Conservation (phyloP, 2,113 vertebrate species). For the Toxotes chatareus region DNA sequence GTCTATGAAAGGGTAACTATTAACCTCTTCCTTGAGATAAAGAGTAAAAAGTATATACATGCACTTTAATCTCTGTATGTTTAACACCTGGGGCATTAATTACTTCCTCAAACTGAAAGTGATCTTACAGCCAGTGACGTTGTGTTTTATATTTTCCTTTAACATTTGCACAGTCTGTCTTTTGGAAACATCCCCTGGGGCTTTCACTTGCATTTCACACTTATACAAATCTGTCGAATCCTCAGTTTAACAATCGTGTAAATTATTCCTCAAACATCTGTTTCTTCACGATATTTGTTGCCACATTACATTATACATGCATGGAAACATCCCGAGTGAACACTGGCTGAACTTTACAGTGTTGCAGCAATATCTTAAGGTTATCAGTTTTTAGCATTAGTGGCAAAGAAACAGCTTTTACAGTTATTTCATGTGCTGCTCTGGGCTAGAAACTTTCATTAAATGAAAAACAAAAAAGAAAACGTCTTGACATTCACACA, state of each 20-base stretch:
- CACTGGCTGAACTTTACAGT: constrained; percentile 1
- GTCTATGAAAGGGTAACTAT: constrained; percentile 18
- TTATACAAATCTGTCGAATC: neutral
- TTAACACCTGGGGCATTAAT: neutral
- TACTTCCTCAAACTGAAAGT: neutral
- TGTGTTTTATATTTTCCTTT: neutral
- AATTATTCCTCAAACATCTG: neutral
- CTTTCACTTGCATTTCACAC: neutral
- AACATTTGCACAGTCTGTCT: neutral
- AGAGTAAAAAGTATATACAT: neutral
- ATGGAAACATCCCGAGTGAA: constrained; percentile 5
- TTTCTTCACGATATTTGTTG: neutral
- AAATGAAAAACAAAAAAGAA: neutral
- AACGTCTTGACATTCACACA: neutral
- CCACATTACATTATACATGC: neutral
- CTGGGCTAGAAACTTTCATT: neutral
- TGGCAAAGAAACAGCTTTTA: neutral
- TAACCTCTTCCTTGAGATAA: constrained; percentile 3
- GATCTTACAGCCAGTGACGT: neutral
- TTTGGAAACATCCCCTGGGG: neutral
- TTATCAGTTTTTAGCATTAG: constrained; percentile 6
- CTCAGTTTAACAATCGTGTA: neutral
- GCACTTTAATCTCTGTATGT: neutral
- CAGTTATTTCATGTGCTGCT: neutral
- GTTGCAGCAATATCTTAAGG: neutral